Evolutionary conservation across 1,140 invertebrate genomes (phyloP).

Genomic region (Diabrotica undecimpunctata): DNA sequence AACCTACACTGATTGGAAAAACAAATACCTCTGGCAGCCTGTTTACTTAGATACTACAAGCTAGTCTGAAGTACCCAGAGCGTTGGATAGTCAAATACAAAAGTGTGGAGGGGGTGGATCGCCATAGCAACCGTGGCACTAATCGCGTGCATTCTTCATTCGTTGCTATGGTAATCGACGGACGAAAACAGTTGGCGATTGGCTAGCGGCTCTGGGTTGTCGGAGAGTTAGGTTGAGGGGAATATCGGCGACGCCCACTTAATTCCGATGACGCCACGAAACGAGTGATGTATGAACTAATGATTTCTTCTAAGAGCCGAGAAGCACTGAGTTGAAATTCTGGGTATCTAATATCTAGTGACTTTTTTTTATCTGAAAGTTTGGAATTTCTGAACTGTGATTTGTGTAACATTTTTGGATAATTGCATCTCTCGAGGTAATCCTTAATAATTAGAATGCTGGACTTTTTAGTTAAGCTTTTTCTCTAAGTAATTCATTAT

Average conservation of each 20-base stretch:
- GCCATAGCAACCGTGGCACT: slow-evolving; percentile 38
- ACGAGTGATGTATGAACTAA: slow-evolving; percentile 35
- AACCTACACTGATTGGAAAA: slow-evolving; percentile 50
- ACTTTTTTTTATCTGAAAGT: no score
- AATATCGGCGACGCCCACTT: slow-evolving; percentile 23
- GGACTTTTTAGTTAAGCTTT: no score
- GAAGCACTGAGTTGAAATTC: slow-evolving; percentile 16
- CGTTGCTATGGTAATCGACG: slow-evolving; percentile 36
- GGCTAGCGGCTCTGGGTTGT: slow-evolving; percentile 19
- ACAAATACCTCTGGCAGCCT: slow-evolving; percentile 49
- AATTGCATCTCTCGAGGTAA: no score
- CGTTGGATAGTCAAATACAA: slow-evolving; percentile 49
- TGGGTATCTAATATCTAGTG: not conserved
- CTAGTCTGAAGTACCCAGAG: slow-evolving; percentile 49
- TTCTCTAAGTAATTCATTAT: no score
- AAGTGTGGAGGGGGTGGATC: slow-evolving; percentile 37
- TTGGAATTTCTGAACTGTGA: no score
- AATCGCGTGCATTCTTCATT: slow-evolving; percentile 24
- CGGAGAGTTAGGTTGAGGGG: slow-evolving; percentile 20
- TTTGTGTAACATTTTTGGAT: no score
- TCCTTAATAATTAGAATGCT: no score
- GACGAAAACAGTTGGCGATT: slow-evolving; percentile 29
- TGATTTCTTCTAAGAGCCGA: slow-evolving; percentile 30
- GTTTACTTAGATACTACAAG: slow-evolving; percentile 52
- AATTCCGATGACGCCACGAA: slow-evolving; percentile 24